Conservation (phyloP, 2,888 invertebrate genomes). For the Limenitis arthemis region DNA sequence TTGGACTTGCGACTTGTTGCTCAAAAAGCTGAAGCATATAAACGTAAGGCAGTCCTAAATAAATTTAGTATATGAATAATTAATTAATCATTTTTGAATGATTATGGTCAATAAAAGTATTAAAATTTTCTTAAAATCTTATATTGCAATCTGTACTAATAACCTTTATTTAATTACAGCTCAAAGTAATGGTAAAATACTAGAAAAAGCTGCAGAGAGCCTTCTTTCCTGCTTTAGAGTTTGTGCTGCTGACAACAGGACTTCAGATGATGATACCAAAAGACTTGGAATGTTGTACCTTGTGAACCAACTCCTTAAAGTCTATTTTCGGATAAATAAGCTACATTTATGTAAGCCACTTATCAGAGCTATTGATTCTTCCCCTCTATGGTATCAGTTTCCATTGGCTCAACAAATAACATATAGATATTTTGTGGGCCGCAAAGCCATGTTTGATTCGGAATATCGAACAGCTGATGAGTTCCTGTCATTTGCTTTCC, state of each 20-base stretch:
- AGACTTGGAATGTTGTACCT: conserved; percentile 96
- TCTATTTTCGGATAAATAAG: conserved; percentile 93
- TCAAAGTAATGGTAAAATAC: conserved; percentile 75
- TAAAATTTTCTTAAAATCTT: no score
- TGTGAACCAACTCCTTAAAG: conserved; percentile 96
- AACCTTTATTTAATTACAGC: conserved; percentile 37
- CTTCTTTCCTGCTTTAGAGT: conserved; percentile 95
- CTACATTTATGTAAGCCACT: conserved; percentile 93
- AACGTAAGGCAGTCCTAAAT: neutral
- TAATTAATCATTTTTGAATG: neutral
- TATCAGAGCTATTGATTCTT: conserved; percentile 96
- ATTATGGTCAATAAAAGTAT: neutral
- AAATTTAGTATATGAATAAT: neutral
- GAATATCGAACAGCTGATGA: conserved; percentile 95
- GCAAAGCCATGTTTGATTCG: conserved; percentile 99
- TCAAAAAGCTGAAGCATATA: conserved; percentile 77
- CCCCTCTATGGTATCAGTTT: conserved; percentile 90
- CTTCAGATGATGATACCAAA: conserved; percentile 93
- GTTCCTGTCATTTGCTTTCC: conserved; percentile 93
- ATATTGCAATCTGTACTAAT: no score
- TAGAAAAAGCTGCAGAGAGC: conserved; percentile 95
- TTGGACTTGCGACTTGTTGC: conserved; percentile 91
- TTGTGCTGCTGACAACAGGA: conserved; percentile 94
- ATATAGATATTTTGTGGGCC: conserved; percentile 96
- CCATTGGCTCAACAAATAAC: conserved; percentile 95